Percentiles rank a stretch among this genome's conserved stretches.
These are phyloP conservation scores for Aradophagus sp. DNA, from an alignment of 1,140 invertebrate species.

Conservation along the genomic window DNA sequence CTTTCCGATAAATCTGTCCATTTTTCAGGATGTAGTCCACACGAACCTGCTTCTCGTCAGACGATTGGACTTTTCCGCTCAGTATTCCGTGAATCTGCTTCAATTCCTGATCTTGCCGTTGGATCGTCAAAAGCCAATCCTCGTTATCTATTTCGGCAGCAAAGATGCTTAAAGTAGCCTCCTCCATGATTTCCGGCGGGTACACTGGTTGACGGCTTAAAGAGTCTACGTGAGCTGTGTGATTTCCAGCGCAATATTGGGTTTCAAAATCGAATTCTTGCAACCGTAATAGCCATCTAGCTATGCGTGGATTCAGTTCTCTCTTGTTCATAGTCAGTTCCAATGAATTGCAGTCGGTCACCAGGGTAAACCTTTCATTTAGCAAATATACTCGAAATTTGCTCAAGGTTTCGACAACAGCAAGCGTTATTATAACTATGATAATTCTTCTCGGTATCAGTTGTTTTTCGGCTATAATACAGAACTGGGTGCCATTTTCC, in stretches of 20 bases:
- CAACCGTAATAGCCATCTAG: slow-evolving; percentile 9
- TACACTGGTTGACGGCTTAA: slow-evolving; percentile 6
- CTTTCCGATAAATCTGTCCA: too few relatives aligned
- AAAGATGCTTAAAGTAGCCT: slow-evolving; percentile 4
- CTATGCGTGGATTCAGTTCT: slow-evolving; percentile 16
- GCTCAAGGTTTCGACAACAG: slow-evolving; percentile 56
- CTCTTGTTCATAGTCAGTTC: slow-evolving; percentile 22
- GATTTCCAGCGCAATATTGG: slow-evolving; percentile 2
- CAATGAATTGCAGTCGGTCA: slow-evolving; percentile 63
- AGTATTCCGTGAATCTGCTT: slow-evolving; percentile 2
- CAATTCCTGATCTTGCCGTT: slow-evolving; percentile 11
- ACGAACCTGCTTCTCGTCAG: slow-evolving; percentile 9
- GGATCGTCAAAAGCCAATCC: slow-evolving; percentile 19
- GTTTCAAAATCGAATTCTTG: slow-evolving; percentile 23
- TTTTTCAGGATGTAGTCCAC: slow-evolving; percentile 5
- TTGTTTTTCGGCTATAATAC: slow-evolving; percentile 61
- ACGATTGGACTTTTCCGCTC: neutral
- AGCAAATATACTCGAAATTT: slow-evolving; percentile 63
- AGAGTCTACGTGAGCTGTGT: slow-evolving; percentile 6
- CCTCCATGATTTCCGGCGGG: neutral
- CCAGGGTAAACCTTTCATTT: slow-evolving; percentile 61
- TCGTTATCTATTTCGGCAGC: neutral
- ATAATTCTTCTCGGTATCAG: slow-evolving; percentile 47
- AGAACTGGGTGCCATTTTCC: slow-evolving; percentile 42
- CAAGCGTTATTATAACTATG: slow-evolving; percentile 66